phyloP scores from a whole-genome alignment of 2,888 invertebrate genomes.

The Pristionchus fissidentatus region DNA sequence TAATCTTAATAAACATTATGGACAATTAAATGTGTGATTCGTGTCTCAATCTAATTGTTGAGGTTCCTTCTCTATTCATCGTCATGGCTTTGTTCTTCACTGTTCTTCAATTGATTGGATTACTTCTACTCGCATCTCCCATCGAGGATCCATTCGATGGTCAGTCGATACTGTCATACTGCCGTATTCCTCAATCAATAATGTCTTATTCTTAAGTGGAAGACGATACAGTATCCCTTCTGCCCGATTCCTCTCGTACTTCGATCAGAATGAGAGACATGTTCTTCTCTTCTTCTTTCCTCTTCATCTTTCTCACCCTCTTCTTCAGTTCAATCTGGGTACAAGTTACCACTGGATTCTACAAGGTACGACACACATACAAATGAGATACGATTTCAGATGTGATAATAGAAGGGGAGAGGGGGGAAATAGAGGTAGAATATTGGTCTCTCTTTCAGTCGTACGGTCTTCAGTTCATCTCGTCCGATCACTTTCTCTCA shows the following conservation, averaged over 20 bases:
- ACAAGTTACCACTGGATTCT: constrained; percentile 70
- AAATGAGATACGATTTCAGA: not conserved
- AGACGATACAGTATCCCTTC: constrained; percentile 34
- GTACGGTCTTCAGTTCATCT: constrained; percentile 71
- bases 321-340: constrained; percentile 70
- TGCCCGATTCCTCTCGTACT: constrained; percentile 1
- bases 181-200: not conserved
- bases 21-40: not conserved
- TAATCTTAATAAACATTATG: not conserved
- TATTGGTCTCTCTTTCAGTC: constrained; percentile 55
- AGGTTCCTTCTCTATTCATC: constrained; percentile 70
- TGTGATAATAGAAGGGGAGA: not conserved
- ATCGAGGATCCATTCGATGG: constrained; percentile 47
- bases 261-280: constrained; percentile 42
- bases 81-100: constrained; percentile 67
- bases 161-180: not conserved
- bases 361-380: constrained; percentile 60
- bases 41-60: not conserved
- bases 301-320: constrained; percentile 66
- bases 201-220: no score
- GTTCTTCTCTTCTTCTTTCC: constrained; percentile 64
- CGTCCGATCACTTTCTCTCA: constrained; percentile 72
- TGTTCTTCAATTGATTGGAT: constrained; percentile 65
- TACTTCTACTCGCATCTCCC: constrained; percentile 68
- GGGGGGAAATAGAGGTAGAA: no score